Base-by-base conservation (phyloP, 2,888 invertebrate genomes). In the Philhelius pedissequus region DNA sequence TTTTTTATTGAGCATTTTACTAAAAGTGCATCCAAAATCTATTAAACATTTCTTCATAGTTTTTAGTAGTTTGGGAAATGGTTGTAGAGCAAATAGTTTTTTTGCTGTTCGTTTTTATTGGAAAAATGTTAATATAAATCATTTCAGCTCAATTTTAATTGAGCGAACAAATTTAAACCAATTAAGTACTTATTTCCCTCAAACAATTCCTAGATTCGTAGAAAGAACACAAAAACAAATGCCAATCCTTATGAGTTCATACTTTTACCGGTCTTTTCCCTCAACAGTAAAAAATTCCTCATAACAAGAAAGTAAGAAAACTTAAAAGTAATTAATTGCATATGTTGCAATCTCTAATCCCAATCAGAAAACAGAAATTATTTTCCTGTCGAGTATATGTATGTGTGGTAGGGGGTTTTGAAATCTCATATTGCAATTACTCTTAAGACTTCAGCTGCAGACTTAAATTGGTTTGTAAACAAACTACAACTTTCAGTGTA, bases 351-450 rank as follows among this genome's bases (percentile, higher is more conserved):
- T 62, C 43, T 62, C 6, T 18, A 43, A 43, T 62, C 32, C 40
- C 75, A 75, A 62, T 77, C 32, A 70, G 69, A 27, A 45, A 18
- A 43, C 32, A 68, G 38, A 75, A 75, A 69, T 56, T 45, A 74
- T 54, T 60, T 48, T 45, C 45, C 45, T 30, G 54, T 56, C 45
- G 45, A 20, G 20, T n/a, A 5, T 25, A 25, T 25, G 25, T 40
- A 40, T 56, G 13, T 60, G 30, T 64, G 38, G 43, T 56, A n/a
- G n/a, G 13, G 38, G 6, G 13, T 32, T 56, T 48, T 40, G 9
- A 56, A 76, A 58, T 64, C 56, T 35, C 70, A 50, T 35, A 38
- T 25, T 11, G 35, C 43, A 43, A 70, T 76, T 70, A 64, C 64
- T 81, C 70, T 66, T 43, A 75, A 66, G 35, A 45, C 64, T 50